Evolutionary conservation across 2,888 invertebrate species (phyloP).

Genomic region (Acrobasis suavella): DNA sequence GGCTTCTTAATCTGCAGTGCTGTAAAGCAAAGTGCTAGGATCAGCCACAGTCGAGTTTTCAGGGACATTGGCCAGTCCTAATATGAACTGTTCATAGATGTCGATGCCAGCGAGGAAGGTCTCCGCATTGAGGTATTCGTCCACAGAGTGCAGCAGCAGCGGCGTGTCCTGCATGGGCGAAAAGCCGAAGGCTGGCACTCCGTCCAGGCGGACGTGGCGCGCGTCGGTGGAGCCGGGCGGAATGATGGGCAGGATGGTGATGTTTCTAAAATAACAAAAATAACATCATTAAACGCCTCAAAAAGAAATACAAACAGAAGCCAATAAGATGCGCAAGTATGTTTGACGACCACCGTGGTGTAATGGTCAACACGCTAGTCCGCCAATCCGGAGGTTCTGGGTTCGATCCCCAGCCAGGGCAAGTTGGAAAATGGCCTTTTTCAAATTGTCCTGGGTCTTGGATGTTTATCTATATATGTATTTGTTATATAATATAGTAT

Average conservation of each 20-base stretch:
- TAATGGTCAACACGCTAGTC: too few species aligned
- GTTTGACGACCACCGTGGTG: too few species aligned
- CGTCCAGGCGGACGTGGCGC: conserved; percentile 87
- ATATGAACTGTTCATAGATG: conserved; percentile 84
- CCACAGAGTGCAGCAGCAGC: conserved; percentile 89
- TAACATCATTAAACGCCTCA: too few species aligned
- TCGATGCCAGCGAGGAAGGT: conserved; percentile 88
- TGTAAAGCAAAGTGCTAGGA: conserved; percentile 28
- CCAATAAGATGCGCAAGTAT: too few species aligned
- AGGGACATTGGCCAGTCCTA: conserved; percentile 31
- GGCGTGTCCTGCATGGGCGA: conserved; percentile 92
- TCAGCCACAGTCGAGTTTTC: conserved; percentile 20
- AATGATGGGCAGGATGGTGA: conserved; percentile 83
- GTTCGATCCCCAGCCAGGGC: too few species aligned
- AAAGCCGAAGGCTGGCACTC: conserved; percentile 91
- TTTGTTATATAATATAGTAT: too few species aligned
- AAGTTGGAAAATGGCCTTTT: too few species aligned
- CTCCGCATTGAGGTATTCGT: conserved; percentile 88
- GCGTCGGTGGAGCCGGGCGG: conserved; percentile 92
- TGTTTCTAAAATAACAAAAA: conserved; percentile 67
- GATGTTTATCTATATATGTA: too few species aligned
- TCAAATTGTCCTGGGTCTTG: too few species aligned
- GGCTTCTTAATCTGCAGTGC: conserved; percentile 11
- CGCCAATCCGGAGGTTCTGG: too few species aligned
- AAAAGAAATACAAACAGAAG: too few species aligned